Evolutionary conservation across 2,113 vertebrate species (phyloP).

Genomic region (Zapornia atra): DNA sequence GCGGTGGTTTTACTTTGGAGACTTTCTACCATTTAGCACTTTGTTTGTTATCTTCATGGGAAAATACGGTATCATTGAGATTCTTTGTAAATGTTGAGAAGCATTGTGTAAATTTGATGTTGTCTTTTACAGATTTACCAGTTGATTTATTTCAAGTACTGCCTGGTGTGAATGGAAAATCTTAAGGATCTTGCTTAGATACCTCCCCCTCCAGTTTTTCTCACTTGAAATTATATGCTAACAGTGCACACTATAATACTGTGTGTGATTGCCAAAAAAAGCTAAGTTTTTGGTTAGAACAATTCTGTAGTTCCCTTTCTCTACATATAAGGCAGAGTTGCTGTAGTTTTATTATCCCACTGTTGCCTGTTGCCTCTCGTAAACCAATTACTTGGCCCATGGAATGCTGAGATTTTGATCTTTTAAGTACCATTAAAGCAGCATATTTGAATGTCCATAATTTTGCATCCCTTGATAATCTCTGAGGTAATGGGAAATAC

Average conservation of each 20-base stretch:
- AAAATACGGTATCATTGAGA: not conserved
- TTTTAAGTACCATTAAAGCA: not conserved
- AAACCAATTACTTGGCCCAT: not conserved
- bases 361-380: not conserved
- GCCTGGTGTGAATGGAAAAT: not conserved
- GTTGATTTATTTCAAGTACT: conserved; percentile 13
- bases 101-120: not conserved
- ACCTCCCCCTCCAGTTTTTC: not conserved
- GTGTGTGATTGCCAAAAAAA: not conserved
- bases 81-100: not conserved
- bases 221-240: not conserved
- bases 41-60: conserved; percentile 5
- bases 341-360: not conserved
- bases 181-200: not conserved
- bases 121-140: not conserved
- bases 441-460: not conserved
- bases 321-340: not conserved
- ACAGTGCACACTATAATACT: not conserved
- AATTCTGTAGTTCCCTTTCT: not conserved
- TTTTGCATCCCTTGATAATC: not conserved
- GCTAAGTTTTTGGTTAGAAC: not conserved
- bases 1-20: not conserved
- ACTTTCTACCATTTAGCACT: not conserved
- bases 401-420: not conserved
- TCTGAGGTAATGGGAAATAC: not conserved